Evolutionary conservation across 2,797 vertebrate genomes (phyloP).

Genomic region (Lepus townsendii): DNA sequence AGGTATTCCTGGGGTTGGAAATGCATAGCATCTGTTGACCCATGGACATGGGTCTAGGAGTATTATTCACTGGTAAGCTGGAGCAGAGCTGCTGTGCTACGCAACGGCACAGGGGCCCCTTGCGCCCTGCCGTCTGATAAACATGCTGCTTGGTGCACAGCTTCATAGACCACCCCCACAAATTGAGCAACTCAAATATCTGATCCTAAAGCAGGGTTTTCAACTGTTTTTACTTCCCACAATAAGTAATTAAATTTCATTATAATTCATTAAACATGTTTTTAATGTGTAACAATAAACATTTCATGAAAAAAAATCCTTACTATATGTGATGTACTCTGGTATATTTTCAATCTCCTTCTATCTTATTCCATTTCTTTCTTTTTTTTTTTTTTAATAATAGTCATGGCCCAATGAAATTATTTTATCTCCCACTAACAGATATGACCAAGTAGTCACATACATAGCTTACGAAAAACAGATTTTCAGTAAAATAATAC

Average conservation of each 20-base stretch:
- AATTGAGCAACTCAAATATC: background rate
- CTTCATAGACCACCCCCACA: background rate
- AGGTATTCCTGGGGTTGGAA: background rate
- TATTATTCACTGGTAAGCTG: background rate
- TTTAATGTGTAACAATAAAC: conserved; percentile 55
- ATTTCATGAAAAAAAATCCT: conserved; percentile 26
- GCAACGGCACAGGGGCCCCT: background rate
- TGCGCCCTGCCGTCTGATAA: background rate
- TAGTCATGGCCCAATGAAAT: conserved; percentile 44
- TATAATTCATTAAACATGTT: background rate
- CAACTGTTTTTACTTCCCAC: background rate
- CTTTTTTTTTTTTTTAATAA: background rate
- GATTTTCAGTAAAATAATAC: conserved; percentile 41
- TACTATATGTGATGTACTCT: conserved; percentile 2
- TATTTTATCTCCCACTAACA: conserved; percentile 44
- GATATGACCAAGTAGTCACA: background rate
- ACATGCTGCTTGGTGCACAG: background rate
- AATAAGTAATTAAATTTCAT: conserved; percentile 36
- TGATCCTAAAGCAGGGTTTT: background rate
- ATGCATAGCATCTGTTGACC: background rate
- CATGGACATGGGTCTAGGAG: background rate
- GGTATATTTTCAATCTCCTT: conserved; percentile 41
- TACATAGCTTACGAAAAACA: conserved; percentile 8
- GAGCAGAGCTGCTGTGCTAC: background rate
- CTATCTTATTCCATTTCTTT: background rate